Base-by-base conservation (phyloP, 2,888 invertebrate species). In the Amblyjoppa proteus region DNA sequence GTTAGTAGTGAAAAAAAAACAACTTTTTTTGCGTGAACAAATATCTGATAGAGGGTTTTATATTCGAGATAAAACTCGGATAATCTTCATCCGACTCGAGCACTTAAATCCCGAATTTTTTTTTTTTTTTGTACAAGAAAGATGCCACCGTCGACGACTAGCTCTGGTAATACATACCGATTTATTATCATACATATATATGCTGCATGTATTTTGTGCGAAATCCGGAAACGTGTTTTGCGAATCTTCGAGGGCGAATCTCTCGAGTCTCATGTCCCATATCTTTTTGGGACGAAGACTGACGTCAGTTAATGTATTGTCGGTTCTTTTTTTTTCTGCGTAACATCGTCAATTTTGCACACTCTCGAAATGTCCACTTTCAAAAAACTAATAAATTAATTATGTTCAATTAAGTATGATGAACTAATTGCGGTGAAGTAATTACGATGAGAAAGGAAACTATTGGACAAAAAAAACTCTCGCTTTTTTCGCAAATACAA, bases 281-380 rank as follows among this genome's bases (percentile, higher is more conserved):
- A 58, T 80, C 49, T 76, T 51, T 49, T 66, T 16, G 45, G 71
- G 71, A 71, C 66, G 11, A 75, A 84, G 64, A 41, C 56, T 73
- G 76, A 76, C 80, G 76, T 64, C 64, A 38, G 56, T 74, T 45
- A 76, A 38, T 66, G 80, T 84, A 84, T 84, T 84, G 84, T 84
- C 84, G 41, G 45, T 70, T 70, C 64, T 69, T 51, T 56, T 49
- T 49, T 34, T 28, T 31, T 80, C 56, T 68, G 3, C 31, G 45
- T 76, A 53, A 45, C 66, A 75, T 80, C 76, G 70, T 16, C 70
- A 79, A 83, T 75, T 64, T n/a, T 74, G 41, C 38, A 31, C 51
- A 31, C 3, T 28, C 28, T 56, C 13, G 6, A 25, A 13, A n/a
- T 20, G 64, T 6, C 20, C 38, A 41, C 41, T 41, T 7, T 41